A percentile compares a stretch with the other conserved stretches of the same genome.
These are phyloP conservation scores for Coboldia fuscipes DNA, from an alignment of 1,140 invertebrate species.

Conservation along the genomic window DNA sequence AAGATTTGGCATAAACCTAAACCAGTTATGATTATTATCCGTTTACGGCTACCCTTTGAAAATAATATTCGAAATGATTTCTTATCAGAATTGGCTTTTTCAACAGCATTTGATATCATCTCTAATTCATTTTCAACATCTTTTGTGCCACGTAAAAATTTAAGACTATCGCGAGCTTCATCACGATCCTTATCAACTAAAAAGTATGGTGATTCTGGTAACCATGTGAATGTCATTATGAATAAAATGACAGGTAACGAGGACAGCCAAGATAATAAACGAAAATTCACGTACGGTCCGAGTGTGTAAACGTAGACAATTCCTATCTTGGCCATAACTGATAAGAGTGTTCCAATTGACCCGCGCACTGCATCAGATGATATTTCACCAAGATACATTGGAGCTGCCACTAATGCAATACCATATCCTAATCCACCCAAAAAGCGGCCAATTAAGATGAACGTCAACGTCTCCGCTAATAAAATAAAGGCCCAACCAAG, in stretches of 20 bases:
- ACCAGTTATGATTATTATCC: slow-evolving; percentile 27
- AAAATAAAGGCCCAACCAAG: slow-evolving; percentile 43
- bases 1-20: slow-evolving; percentile 54
- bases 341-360: slow-evolving; percentile 41
- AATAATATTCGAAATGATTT: no score
- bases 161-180: slow-evolving; percentile 35
- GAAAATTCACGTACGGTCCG: slow-evolving; percentile 33
- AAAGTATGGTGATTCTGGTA: slow-evolving; percentile 64
- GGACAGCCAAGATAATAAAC: slow-evolving; percentile 31
- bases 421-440: slow-evolving; percentile 42
- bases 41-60: no score
- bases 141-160: slow-evolving; percentile 31
- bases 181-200: slow-evolving; percentile 30
- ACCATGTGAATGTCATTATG: slow-evolving; percentile 36
- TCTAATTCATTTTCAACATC: no score
- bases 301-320: slow-evolving; percentile 43
- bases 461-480: slow-evolving; percentile 22
- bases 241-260: slow-evolving; percentile 33
- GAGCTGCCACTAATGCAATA: slow-evolving; percentile 35
- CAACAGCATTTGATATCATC: no score
- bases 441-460: slow-evolving; percentile 27
- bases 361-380: slow-evolving; percentile 43
- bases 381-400: slow-evolving; percentile 43
- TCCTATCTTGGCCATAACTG: slow-evolving; percentile 35
- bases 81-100: no score